A percentile compares a stretch with the other conserved stretches of the same genome.
Conservation (phyloP, 2,797 vertebrate species). For the Takifugu ocellatus region DNA sequence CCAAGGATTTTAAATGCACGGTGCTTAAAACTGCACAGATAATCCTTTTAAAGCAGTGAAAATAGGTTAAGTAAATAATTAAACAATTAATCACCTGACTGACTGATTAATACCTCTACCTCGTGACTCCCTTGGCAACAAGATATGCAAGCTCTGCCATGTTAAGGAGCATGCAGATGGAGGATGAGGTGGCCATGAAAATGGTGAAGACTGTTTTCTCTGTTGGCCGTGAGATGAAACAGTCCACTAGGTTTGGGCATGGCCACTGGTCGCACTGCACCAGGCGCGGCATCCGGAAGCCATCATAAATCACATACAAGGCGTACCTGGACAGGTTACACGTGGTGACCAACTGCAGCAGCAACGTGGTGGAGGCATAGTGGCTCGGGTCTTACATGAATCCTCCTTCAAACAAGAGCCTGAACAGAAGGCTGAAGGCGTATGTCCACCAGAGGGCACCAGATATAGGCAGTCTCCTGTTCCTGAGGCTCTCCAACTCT, state of each 20-base stretch:
- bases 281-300: constrained; percentile 71
- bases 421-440: constrained; percentile 67
- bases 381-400: constrained; percentile 62
- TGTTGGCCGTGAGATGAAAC: constrained; percentile 74
- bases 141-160: constrained; percentile 73
- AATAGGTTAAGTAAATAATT: not conserved
- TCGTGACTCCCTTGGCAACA: constrained; percentile 60
- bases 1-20: too few relatives aligned
- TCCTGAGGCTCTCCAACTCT: constrained; percentile 60
- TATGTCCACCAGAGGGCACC: constrained; percentile 77
- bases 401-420: constrained; percentile 69
- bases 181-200: constrained; percentile 73
- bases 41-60: not conserved
- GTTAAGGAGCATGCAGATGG: constrained; percentile 74
- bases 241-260: constrained; percentile 76
- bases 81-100: not conserved
- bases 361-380: accelerated
- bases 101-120: constrained; percentile 46
- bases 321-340: constrained; percentile 50
- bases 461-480: constrained; percentile 54
- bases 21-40: too few relatives aligned
- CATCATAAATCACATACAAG: constrained; percentile 70
- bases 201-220: constrained; percentile 78
- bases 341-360: not conserved
- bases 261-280: constrained; percentile 75